Evolutionary conservation across 2,888 invertebrate genomes (phyloP).

Genomic region (Dioctria rufipes): DNA sequence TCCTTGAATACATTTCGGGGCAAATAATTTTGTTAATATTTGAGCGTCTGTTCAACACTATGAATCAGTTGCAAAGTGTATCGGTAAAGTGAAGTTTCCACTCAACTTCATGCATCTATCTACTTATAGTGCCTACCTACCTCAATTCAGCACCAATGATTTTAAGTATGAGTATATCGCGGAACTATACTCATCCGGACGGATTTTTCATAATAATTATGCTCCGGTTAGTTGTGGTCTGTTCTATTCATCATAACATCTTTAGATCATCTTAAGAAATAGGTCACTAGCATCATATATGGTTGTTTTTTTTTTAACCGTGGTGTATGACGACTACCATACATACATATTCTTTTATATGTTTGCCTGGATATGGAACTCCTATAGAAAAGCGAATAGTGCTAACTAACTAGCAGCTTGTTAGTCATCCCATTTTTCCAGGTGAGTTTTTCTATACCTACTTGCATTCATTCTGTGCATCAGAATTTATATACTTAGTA

Average conservation of each 20-base stretch:
- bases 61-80: not conserved
- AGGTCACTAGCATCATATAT: constrained; percentile 10
- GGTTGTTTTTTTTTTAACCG: too few relatives aligned
- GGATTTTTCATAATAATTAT: not conserved
- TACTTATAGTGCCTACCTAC: too few relatives aligned
- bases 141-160: not conserved
- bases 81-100: not conserved
- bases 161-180: not conserved
- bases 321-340: not conserved
- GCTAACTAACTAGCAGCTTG: constrained; percentile 1
- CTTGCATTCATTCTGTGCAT: constrained; percentile 13
- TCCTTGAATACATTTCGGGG: too few relatives aligned
- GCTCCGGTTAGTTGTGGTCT: constrained; percentile 5
- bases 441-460: not conserved
- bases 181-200: not conserved
- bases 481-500: not conserved
- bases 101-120: not conserved
- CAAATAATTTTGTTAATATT: too few relatives aligned
- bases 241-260: not conserved
- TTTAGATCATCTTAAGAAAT: constrained; percentile 28
- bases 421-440: constrained; percentile 15
- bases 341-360: not conserved
- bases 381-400: not conserved
- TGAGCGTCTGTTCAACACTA: too few relatives aligned
- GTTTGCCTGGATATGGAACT: not conserved